Percentiles rank a stretch among this genome's conserved stretches.
These are phyloP conservation scores for Tribolium madens DNA, from an alignment of 1,140 invertebrate genomes.

Conservation along the genomic window DNA sequence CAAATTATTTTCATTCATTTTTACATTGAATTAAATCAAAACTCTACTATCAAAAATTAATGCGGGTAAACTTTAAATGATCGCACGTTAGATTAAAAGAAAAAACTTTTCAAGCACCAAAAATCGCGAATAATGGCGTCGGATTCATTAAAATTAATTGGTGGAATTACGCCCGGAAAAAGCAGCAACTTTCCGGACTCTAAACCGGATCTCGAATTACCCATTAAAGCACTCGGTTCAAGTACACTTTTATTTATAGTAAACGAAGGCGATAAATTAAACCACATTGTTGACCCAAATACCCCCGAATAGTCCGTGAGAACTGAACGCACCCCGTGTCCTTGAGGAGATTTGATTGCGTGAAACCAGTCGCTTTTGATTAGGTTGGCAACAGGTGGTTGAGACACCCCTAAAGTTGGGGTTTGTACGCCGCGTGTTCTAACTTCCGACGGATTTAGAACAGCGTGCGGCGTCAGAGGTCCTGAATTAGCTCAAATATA, in stretches of 20 bases:
- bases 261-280: conserved; percentile 21
- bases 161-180: background rate
- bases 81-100: background rate
- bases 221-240: conserved; percentile 20
- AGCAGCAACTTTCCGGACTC: background rate
- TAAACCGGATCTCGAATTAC: conserved; percentile 19
- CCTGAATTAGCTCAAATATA: conserved; percentile 7
- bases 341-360: background rate
- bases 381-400: conserved; percentile 9
- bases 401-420: conserved; percentile 1
- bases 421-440: background rate
- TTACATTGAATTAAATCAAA: too few relatives aligned
- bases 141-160: conserved; percentile 33
- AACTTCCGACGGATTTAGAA: background rate
- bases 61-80: too few relatives aligned
- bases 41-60: too few relatives aligned
- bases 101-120: background rate
- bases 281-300: conserved; percentile 29
- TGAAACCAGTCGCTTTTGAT: background rate
- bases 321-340: background rate
- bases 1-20: too few relatives aligned
- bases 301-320: background rate
- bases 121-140: conserved; percentile 7
- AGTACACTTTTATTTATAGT: conserved; percentile 36
- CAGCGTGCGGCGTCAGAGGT: background rate